Evolutionary conservation across 2,113 vertebrate species (phyloP), one percentile per base, ranked within the genome.

Genomic region (Epinephelus fuscoguttatus): DNA sequence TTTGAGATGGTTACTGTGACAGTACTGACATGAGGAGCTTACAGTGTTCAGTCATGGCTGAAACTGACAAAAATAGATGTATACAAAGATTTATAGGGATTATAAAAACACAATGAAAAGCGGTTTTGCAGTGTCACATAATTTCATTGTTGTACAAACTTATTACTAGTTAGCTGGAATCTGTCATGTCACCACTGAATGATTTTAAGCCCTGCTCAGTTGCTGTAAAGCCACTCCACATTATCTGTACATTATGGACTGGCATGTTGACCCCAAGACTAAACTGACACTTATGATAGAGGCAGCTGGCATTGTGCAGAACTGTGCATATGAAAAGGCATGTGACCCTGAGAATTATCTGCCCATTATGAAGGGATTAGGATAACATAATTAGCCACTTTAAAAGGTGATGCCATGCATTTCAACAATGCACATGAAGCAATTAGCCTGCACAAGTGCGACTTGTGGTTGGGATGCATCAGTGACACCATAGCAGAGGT

Each of bases 321-420:
- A 62, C 40, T 47, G 53, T 23, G 18, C 14, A 25, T 17, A 71
- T 49, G 27, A 67, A 45, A 45, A 42, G 60, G 12, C 37, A 30
- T 73, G 37, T 80, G 70, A 72, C 52, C 59, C 73, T 30, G 33
- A 62, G 4, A 68, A 60, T 90, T 33, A 88, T 67, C 78, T 61
- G 47, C 50, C 68, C 50, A 66, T 84, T 84, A 78, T 55, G 17
- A 74, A 30, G 33, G 67, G 79, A 82, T 92, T 64, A 82, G 59
- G 37, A 80, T 19, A 63, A 89, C 86, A 86, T 57, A 27, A 75
- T 81, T 73, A 82, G 19, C 61, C 68, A 74, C 69, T 87, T 80
- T 37, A n/a, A 63, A 71, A 57, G 18, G 7, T 60, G 61, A 80
- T 40, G 19, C 23, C 18, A 17, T 67, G 42, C 6, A 67, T 82